These are phyloP conservation scores for Pagrus major DNA, from an alignment of 2,113 vertebrate species.

Conservation along the genomic window DNA sequence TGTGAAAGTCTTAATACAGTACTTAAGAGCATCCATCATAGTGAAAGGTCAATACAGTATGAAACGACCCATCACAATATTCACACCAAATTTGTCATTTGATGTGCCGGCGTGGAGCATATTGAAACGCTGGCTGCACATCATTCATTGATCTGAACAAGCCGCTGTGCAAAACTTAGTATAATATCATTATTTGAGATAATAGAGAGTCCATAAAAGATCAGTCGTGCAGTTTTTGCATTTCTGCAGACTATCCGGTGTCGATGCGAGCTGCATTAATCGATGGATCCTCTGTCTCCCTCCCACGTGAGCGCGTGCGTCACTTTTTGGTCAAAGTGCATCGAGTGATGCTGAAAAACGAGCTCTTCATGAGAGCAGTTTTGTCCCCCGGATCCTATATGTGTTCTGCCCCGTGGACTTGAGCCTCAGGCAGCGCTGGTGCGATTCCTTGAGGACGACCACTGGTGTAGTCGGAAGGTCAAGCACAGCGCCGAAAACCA, in stretches of 20 bases:
- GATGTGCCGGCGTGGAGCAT: slow-evolving; percentile 37
- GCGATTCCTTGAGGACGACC: slow-evolving; percentile 55
- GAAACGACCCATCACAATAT: slow-evolving; percentile 68
- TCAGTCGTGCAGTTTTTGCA: background rate
- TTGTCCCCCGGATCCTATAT: slow-evolving; percentile 21
- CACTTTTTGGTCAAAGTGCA: background rate
- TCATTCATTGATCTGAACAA: slow-evolving; percentile 62
- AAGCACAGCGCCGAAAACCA: slow-evolving; percentile 54
- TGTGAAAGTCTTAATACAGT: slow-evolving; percentile 45
- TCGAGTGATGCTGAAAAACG: slow-evolving; percentile 45
- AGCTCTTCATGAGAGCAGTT: slow-evolving; percentile 32
- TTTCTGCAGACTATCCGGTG: slow-evolving; percentile 14
- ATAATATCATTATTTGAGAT: slow-evolving; percentile 27
- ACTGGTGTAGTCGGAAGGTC: slow-evolving; percentile 61
- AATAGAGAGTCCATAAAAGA: background rate
- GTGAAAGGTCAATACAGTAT: slow-evolving; percentile 73
- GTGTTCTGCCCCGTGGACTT: slow-evolving; percentile 18
- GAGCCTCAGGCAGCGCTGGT: slow-evolving; percentile 23
- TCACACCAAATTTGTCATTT: slow-evolving; percentile 61
- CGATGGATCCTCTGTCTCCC: background rate
- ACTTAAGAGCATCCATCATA: slow-evolving; percentile 68
- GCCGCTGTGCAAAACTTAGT: slow-evolving; percentile 4
- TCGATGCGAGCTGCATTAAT: slow-evolving; percentile 18
- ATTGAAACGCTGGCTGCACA: slow-evolving; percentile 57
- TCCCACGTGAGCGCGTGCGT: background rate